A percentile compares a stretch with the other conserved stretches of the same genome.
Evolutionary conservation across 2,888 invertebrate species (phyloP).

Genomic region (Trichogramma dendrolimi): DNA sequence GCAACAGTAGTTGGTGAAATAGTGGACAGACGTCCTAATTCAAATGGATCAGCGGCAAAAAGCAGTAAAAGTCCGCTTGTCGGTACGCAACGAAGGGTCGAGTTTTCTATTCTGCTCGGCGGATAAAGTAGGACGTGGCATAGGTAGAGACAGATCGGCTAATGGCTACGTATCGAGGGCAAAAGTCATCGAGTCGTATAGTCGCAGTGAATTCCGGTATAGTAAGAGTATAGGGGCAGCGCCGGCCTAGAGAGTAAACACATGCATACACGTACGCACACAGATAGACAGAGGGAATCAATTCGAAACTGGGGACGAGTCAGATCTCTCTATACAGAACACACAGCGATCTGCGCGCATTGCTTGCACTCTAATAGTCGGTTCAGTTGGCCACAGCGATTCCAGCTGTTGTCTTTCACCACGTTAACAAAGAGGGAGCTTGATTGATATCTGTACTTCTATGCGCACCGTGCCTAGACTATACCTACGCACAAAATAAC

Average conservation of each 20-base stretch:
- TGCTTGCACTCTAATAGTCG: constrained; percentile 10
- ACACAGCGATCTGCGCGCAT: no score
- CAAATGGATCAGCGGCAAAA: constrained; percentile 14
- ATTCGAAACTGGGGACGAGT: background rate
- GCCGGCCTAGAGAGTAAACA: background rate
- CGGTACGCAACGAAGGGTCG: background rate
- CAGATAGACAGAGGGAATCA: constrained; percentile 19
- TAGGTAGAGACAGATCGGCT: constrained; percentile 16
- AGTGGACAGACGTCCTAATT: constrained; percentile 16
- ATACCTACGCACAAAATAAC: no score
- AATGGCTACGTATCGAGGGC: background rate
- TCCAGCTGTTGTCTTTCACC: no score
- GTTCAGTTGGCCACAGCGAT: background rate
- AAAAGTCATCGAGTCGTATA: constrained; percentile 9
- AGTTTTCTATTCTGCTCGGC: background rate
- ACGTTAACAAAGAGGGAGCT: no score
- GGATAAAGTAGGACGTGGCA: background rate
- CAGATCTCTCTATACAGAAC: background rate
- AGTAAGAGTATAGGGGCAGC: background rate
- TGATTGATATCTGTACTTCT: no score
- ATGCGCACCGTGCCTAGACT: no score
- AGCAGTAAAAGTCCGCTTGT: background rate
- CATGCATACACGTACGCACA: constrained; percentile 4
- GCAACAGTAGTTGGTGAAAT: constrained; percentile 2
- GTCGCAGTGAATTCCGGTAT: background rate